phyloP scores from a whole-genome alignment of 2,888 invertebrate species.

The Pollenia amentaria region DNA sequence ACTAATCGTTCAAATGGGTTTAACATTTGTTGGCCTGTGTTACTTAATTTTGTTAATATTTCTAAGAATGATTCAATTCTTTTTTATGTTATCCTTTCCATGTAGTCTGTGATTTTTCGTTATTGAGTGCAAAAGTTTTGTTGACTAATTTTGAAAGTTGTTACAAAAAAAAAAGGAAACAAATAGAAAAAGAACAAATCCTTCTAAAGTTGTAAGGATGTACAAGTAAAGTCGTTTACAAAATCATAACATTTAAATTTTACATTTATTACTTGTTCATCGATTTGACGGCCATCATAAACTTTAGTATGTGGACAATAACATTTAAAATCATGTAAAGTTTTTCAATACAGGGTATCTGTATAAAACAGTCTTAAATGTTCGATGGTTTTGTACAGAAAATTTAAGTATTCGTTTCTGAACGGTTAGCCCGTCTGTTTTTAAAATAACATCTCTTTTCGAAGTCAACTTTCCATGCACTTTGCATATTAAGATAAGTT shows the following conservation, averaged over 20 bases:
- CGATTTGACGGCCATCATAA: slow-evolving; percentile 33
- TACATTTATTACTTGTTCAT: slow-evolving; percentile 53
- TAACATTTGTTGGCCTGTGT: no score
- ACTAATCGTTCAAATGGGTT: no score
- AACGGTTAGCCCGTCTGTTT: no score
- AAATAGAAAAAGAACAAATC: slow-evolving; percentile 3
- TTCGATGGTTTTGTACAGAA: no score
- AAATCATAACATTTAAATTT: slow-evolving; percentile 63
- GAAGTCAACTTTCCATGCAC: neutral
- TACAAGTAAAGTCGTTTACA: slow-evolving; percentile 43
- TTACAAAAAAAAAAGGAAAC: slow-evolving; percentile 4
- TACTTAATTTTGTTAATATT: neutral
- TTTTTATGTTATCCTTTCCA: slow-evolving; percentile 11
- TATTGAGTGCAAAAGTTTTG: slow-evolving; percentile 13
- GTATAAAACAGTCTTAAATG: no score
- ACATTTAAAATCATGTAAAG: slow-evolving; percentile 23
- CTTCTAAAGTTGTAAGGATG: slow-evolving; percentile 25
- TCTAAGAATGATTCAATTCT: neutral
- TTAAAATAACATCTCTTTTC: slow-evolving; percentile 4
- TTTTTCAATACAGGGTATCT: neutral
- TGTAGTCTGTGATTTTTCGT: neutral
- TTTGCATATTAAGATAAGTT: slow-evolving; percentile 20
- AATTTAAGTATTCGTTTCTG: no score
- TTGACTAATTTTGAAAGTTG: slow-evolving; percentile 26
- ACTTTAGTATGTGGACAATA: slow-evolving; percentile 34